Evolutionary conservation across 2,113 vertebrate genomes (phyloP), one percentile per base, ranked within the genome.

Genomic region (Triplophysa rosa): DNA sequence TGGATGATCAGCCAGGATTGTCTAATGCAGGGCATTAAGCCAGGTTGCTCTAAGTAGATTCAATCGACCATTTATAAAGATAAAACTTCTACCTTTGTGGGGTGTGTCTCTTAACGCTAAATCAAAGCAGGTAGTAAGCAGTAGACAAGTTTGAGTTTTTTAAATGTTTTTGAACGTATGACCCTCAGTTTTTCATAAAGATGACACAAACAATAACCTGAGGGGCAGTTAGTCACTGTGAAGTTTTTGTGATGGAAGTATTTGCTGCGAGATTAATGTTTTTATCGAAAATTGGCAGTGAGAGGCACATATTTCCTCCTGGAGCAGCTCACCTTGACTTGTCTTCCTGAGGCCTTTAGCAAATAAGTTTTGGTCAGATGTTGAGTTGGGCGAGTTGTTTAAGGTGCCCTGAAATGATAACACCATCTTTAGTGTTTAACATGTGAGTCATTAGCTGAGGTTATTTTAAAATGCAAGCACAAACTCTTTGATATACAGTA

Each of bases 201-300:
- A 21, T 14, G 33, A 73, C n/a, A 21, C 29, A 24, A 37, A 29
- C 54, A 9, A 8, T n/a, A 56, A 56, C 54, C 54, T 9, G 54
- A 17, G 54, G 54, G 14, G 14, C 19, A 29, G 13, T 42, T 17
- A 23, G 0, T 73, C 13, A 17, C 49, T 11, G 42, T 4, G 37
- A 11, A 23, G 19, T 68, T 52, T 63, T 24, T 40, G 56, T 66
- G 47, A 29, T 69, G 13, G 40, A 47, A 72, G 47, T 40, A 42
- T 64, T 45, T 40, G 67, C 17, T 72, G 54, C n/a, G 29, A 21
- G 19, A 24, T 1, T 21, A 13, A 21, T 26, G 21, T 54, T 45
- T 74, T 79, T n/a, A 3, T 73, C 62, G 63, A 77, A 85, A 72
- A 26, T 69, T 78, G 78, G 73, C 81, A 29, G 16, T 40, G 37